Evolutionary conservation across 2,113 vertebrate genomes (phyloP).

Genomic region (Empidonax traillii): DNA sequence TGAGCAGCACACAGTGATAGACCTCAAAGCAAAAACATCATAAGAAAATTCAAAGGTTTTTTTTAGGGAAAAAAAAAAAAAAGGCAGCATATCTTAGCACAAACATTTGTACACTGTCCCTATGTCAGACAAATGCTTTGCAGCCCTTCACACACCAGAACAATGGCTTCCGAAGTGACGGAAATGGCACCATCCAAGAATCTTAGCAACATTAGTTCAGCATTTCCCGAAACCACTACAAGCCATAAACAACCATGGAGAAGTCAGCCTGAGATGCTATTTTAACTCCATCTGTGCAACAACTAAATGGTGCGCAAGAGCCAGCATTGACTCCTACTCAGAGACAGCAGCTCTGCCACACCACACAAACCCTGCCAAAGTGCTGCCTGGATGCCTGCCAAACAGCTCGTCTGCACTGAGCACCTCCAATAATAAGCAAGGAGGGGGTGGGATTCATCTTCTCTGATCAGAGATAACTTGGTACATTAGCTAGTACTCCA

Average conservation of each 20-base stretch:
- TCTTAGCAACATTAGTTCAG: background rate
- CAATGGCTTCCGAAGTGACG: background rate
- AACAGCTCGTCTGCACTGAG: background rate
- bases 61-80: background rate
- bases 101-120: background rate
- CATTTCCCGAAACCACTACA: background rate
- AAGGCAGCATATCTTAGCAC: background rate
- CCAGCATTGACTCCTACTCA: background rate
- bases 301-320: rapidly evolving
- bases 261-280: background rate
- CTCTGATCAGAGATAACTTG: background rate
- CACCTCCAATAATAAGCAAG: background rate
- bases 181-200: background rate
- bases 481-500: background rate
- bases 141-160: conserved; percentile 40
- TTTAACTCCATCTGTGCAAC: conserved; percentile 2
- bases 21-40: background rate
- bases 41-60: background rate
- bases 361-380: background rate
- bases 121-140: conserved; percentile 4
- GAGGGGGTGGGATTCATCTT: background rate
- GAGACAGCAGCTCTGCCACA: background rate
- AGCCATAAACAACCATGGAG: background rate
- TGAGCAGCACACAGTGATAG: background rate
- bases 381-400: rapidly evolving